Percentiles rank a stretch among this genome's conserved stretches.
phyloP scores from a whole-genome alignment of 2,797 vertebrate species.

The Coluber constrictor region DNA sequence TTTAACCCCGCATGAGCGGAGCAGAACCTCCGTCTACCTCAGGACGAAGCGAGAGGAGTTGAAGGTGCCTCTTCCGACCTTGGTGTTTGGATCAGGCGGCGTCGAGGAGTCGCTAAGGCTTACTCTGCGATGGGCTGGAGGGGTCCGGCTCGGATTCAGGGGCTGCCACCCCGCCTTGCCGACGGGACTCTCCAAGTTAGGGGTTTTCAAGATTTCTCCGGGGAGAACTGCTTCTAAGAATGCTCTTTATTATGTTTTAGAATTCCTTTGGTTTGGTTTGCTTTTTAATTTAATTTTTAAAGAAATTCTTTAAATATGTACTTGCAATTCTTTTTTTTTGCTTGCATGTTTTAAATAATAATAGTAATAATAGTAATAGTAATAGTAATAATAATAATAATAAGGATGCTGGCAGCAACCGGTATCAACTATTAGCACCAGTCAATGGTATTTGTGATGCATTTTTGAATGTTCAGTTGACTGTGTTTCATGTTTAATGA shows the following conservation, averaged over 20 bases:
- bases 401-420: too few species aligned
- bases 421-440: too few species aligned
- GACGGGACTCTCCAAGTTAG: not conserved
- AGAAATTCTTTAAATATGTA: not conserved
- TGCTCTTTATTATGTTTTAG: not conserved
- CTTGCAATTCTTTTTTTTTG: not conserved
- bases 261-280: not conserved
- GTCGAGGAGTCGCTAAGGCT: not conserved
- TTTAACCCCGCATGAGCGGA: not conserved
- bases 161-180: not conserved
- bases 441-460: too few species aligned
- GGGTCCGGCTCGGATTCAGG: not conserved
- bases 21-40: not conserved
- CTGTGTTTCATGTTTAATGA: too few species aligned
- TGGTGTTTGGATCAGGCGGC: not conserved
- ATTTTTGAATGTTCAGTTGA: too few species aligned
- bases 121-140: not conserved
- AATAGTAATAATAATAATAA: too few species aligned
- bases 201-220: not conserved
- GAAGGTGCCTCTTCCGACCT: not conserved
- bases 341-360: not conserved
- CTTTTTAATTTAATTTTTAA: not conserved
- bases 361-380: too few species aligned
- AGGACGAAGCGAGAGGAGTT: not conserved
- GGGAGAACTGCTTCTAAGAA: not conserved